Conservation (phyloP, 2,797 vertebrate genomes). For the Ataeniobius toweri region DNA sequence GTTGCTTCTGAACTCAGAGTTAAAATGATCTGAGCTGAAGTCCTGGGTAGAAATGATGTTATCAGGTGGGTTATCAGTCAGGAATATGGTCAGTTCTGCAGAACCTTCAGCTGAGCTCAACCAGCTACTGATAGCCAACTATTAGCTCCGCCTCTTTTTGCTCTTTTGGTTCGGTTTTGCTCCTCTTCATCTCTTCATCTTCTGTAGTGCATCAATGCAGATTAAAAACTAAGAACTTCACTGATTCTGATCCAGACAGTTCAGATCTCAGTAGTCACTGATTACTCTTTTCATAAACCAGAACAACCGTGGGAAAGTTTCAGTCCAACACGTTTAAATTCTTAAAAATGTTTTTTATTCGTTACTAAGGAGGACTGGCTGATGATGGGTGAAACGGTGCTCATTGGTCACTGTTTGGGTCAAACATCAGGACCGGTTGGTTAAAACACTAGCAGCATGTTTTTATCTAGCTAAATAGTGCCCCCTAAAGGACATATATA, state of each 20-base stretch:
- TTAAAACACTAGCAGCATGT: too few species aligned
- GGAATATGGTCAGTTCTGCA: background rate
- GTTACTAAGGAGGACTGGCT: background rate
- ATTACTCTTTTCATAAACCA: too few species aligned
- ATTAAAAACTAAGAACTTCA: too few species aligned
- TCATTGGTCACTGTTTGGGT: too few species aligned
- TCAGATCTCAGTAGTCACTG: background rate
- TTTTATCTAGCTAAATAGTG: background rate
- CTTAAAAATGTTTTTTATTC: too few species aligned
- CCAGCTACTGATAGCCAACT: background rate
- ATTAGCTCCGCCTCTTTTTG: constrained; percentile 7
- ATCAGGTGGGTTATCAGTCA: background rate
- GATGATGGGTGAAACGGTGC: too few species aligned
- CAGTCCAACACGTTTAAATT: too few species aligned
- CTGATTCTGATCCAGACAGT: background rate
- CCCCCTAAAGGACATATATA: background rate
- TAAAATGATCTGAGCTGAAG: too few species aligned
- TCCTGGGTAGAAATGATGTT: too few species aligned
- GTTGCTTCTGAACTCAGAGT: too few species aligned
- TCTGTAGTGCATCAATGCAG: background rate
- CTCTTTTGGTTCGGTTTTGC: background rate
- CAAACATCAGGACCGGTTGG: background rate
- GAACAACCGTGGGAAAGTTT: too few species aligned
- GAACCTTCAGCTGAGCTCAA: constrained; percentile 16
- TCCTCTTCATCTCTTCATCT: background rate